phyloP scores from a whole-genome alignment of 1,140 invertebrate genomes.

The Bombus ignitus region DNA sequence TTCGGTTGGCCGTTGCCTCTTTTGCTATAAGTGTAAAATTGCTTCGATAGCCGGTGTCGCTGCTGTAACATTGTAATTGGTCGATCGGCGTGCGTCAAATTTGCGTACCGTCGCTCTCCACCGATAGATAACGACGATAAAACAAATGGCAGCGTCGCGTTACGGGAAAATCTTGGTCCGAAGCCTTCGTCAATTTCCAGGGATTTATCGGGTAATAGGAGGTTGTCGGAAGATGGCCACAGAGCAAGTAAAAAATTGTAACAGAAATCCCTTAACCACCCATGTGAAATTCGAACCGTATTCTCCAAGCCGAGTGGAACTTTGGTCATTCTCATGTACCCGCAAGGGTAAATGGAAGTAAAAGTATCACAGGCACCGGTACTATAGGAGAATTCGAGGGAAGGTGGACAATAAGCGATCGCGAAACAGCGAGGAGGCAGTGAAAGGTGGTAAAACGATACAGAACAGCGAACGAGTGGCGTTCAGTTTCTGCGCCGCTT shows the following conservation, averaged over 20 bases:
- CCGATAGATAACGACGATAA: conserved; percentile 20
- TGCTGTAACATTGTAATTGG: neutral
- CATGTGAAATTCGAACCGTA: neutral
- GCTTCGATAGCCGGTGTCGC: neutral
- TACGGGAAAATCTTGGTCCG: neutral
- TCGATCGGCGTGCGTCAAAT: neutral
- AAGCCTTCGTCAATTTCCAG: too few relatives aligned
- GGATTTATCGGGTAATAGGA: neutral
- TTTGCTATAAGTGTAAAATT: conserved; percentile 5
- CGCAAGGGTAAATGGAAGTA: neutral
- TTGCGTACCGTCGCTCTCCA: neutral
- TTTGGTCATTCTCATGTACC: neutral
- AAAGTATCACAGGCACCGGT: neutral
- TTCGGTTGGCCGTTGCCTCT: neutral
- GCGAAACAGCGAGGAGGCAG: conserved; percentile 19
- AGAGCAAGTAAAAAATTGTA: neutral
- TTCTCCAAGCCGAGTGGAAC: neutral
- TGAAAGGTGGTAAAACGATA: conserved; percentile 39
- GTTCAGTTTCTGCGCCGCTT: conserved; percentile 15
- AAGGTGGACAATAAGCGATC: conserved; percentile 12
- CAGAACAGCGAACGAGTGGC: neutral
- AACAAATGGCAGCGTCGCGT: too few relatives aligned
- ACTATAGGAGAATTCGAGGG: neutral
- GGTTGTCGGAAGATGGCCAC: too few relatives aligned
- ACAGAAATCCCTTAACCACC: neutral